Evolutionary conservation across 2,888 invertebrate species (phyloP).

Genomic region (Drosophila eohydei): DNA sequence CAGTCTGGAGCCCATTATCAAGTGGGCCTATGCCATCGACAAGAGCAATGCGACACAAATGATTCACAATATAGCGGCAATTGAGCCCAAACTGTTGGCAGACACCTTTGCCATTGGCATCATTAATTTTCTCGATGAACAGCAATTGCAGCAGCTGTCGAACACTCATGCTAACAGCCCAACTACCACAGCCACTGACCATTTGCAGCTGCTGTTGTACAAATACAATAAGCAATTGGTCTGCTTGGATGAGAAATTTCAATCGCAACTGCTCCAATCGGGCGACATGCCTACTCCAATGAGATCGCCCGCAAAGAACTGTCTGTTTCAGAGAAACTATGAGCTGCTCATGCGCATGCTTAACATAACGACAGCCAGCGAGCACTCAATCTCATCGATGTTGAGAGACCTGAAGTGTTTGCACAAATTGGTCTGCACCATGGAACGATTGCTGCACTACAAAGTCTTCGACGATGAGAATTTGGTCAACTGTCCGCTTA

Average conservation of each 20-base stretch:
- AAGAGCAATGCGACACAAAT: slow-evolving; percentile 68
- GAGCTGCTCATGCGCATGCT: slow-evolving; percentile 81
- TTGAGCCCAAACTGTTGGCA: slow-evolving; percentile 72
- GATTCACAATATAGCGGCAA: slow-evolving; percentile 74
- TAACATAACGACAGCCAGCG: slow-evolving; percentile 67
- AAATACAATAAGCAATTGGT: slow-evolving; percentile 79
- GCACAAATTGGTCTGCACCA: slow-evolving; percentile 65
- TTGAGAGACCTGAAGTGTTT: slow-evolving; percentile 68
- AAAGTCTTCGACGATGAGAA: slow-evolving; percentile 70
- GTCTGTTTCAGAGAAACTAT: slow-evolving; percentile 80
- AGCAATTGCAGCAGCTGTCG: slow-evolving; percentile 35
- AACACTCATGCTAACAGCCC: not conserved
- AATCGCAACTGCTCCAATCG: slow-evolving; percentile 2
- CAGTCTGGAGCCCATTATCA: slow-evolving; percentile 65
- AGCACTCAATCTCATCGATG: slow-evolving; percentile 58
- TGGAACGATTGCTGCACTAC: slow-evolving; percentile 74
- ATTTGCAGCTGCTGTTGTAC: slow-evolving; percentile 61
- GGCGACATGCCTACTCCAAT: not conserved
- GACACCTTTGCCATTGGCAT: slow-evolving; percentile 81
- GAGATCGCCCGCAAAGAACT: slow-evolving; percentile 51
- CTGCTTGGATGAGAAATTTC: slow-evolving; percentile 65
- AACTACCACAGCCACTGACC: not conserved
- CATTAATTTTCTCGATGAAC: slow-evolving; percentile 79
- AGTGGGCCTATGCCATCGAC: slow-evolving; percentile 72
- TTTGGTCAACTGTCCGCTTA: slow-evolving; percentile 75